Evolutionary conservation across 2,113 vertebrate species (phyloP), one percentile per base, ranked within the genome.

Genomic region (Paradoxurus hermaphroditus): DNA sequence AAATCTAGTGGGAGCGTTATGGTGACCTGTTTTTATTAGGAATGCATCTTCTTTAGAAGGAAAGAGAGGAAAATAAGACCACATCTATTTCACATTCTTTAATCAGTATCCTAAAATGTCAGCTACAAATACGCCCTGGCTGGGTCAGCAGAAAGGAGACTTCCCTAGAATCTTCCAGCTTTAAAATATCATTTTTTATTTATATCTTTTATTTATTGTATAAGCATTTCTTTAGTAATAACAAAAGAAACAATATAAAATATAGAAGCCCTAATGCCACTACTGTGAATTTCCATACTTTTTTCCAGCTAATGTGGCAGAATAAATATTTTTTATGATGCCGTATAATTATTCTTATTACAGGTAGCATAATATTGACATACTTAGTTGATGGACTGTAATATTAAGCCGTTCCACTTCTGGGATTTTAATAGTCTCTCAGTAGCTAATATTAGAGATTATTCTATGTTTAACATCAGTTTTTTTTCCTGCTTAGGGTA

Each of bases 381-480:
- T 41, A 68, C 21, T 93, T 79, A 63, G 10, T 53, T 77, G 41
- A 78, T 13, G 27, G 29, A 34, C 39, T 93, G 7, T 86, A 78
- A 72, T 75, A 73, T 88, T 88, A 78, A 90, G 16, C 4, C 49
- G 86, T 94, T 83, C 62, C n/a, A 56, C 31, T 81, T 12, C 63
- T 65, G 82, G 9, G 36, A 78, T 91, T 88, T 94, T 96, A 59
- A 86, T 93, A 31, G 59, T 70, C 91, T 96, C 53, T 96, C 44
- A 65, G 21, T 91, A 93, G n/a, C 34, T 91, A 41, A 83, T 63
- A 82, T 34, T 89, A 79, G 56, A 93, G 51, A 46, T 88, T 86
- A 78, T 77, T 87, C 41, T 93, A 0, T 90, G 65, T 92, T 78
- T 82, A 90, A 79, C 4, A 53, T 68, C 49, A 72, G 46, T 62